Evolutionary conservation across 92 coral and sea anemone species (phyloP).

Genomic region (Zoanthus sociatus): DNA sequence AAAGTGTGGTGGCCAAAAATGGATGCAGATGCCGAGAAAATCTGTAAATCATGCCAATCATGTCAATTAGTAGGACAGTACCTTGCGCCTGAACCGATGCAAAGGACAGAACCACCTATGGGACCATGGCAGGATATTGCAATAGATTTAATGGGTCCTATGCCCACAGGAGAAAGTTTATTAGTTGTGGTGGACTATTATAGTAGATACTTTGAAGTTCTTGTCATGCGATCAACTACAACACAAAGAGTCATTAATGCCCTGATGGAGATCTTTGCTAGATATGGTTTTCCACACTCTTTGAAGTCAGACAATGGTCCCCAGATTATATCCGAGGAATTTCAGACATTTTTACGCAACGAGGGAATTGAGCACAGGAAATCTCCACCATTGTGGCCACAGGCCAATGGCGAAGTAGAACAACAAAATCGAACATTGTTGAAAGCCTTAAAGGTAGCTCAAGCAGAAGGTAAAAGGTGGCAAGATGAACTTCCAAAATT

Average conservation of each 20-base stretch:
- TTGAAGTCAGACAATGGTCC: too few species aligned
- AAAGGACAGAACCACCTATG: slow-evolving; percentile 45
- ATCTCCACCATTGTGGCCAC: background rate
- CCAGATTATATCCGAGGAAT: background rate
- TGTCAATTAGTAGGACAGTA: slow-evolving; percentile 63
- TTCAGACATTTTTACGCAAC: background rate
- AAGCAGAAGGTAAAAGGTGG: too few species aligned
- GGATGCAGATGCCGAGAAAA: background rate
- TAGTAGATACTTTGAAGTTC: slow-evolving; percentile 54
- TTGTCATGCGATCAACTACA: slow-evolving; percentile 57
- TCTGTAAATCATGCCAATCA: slow-evolving; percentile 66
- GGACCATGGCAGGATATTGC: slow-evolving; percentile 59
- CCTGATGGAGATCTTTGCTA: slow-evolving; percentile 18
- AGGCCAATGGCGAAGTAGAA: too few species aligned
- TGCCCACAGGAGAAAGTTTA: slow-evolving; percentile 54
- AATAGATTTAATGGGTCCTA: slow-evolving; percentile 50
- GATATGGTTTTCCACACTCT: slow-evolving; percentile 7
- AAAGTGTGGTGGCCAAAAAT: too few species aligned
- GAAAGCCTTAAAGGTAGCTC: too few species aligned
- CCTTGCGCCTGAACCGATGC: slow-evolving; percentile 61
- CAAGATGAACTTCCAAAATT: too few species aligned
- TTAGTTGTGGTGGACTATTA: slow-evolving; percentile 49
- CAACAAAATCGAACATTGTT: too few species aligned
- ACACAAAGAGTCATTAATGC: slow-evolving; percentile 27
- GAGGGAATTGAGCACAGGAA: background rate